Base-by-base conservation (phyloP, 2,113 vertebrate genomes). In the Pholis gunnellus region DNA sequence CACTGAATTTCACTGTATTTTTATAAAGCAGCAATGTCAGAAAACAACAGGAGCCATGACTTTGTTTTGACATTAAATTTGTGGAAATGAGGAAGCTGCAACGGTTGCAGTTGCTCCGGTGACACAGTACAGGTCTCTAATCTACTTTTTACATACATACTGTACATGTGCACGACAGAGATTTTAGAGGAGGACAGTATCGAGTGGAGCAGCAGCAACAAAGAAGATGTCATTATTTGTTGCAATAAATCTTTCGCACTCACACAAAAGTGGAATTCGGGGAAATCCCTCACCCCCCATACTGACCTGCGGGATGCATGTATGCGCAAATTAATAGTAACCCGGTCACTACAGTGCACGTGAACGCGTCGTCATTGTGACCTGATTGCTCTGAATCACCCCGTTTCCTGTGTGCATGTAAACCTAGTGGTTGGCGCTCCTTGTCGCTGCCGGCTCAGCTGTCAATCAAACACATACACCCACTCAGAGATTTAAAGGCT, bases 401-500 rank as follows among this genome's bases (percentile, higher is more conserved):
- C 15, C 10, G n/a, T 36, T 48, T 25, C 15, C 14, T 61, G 38
- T 44, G 40, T 60, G 3, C 14, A 25, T 5, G 17, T 11, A 40
- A 50, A 38, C 7, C n/a, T 6, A 9, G 20, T 5, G 15, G 34
- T 76, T 29, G 3, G 4, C 3, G 25, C 27, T 60, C 5, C 29
- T 25, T 1, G 36, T 50, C 29, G 29, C 22, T 36, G 54, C 20
- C 2, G 9, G 27, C 38, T 65, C 34, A 31, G 67, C 34, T 54
- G 34, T 54, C 59, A 71, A 40, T 70, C 76, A 75, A 54, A 15
- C 44, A 46, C 7, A 17, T 9, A 52, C 44, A 11, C 25, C 22
- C 38, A 18, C 74, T 29, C 40, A 50, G 10, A 29, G 8, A 59
- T 76, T 72, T 77, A 83, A 72, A 70, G 46, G 36, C 15, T 76